These are phyloP conservation scores for Carassius carassius DNA, from an alignment of 2,113 vertebrate genomes.

Conservation along the genomic window DNA sequence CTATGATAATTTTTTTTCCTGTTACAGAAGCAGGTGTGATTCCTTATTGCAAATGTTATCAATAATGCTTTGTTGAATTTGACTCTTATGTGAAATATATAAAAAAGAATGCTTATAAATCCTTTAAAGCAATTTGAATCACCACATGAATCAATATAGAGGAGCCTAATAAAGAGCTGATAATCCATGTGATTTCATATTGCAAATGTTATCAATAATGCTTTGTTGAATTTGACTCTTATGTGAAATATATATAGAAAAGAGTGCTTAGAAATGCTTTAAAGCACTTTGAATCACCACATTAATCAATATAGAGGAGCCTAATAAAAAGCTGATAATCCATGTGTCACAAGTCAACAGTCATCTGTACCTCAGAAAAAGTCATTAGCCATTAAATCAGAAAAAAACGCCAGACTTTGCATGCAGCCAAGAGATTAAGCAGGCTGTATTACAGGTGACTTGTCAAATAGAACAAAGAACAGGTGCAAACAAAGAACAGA, in stretches of 20 bases:
- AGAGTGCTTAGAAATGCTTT: background rate
- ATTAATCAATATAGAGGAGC: background rate
- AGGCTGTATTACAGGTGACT: constrained; percentile 8
- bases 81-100: background rate
- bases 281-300: background rate
- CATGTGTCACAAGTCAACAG: background rate
- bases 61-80: background rate
- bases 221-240: background rate
- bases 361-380: constrained; percentile 13
- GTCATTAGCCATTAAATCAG: background rate
- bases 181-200: background rate
- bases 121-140: background rate
- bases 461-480: constrained; percentile 21
- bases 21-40: background rate
- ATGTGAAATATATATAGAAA: background rate
- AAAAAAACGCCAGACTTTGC: background rate
- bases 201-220: background rate
- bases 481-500: constrained; percentile 10
- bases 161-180: background rate
- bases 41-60: background rate
- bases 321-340: background rate
- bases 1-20: background rate
- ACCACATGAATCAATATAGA: background rate
- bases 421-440: constrained; percentile 1
- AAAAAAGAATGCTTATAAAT: background rate